Base-by-base conservation (phyloP, 2,797 vertebrate species). In the Aselliscus stoliczkanus region DNA sequence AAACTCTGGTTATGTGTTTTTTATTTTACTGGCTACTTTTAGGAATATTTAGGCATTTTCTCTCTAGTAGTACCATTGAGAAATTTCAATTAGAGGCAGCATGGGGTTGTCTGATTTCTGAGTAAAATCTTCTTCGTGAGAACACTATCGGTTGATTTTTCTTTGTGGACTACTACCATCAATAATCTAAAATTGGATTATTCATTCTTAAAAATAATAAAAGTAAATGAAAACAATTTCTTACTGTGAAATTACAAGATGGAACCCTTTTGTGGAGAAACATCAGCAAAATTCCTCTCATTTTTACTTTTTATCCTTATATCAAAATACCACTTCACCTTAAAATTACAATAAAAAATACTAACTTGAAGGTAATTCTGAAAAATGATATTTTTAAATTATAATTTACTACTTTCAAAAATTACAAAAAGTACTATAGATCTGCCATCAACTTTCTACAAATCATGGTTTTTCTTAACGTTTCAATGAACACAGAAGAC, bases 331-430 rank as follows among this genome's bases (percentile, higher is more conserved):
- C 5, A 17, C 11, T 70, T 90, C 50, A 75, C 39, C 79, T 94
- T 94, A 86, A 94, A 95, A 77, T 87, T 77, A 60, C 1, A 85
- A 92, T 29, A 27, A 80, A 83, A 17, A 15, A 79, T 80, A 67
- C 13, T 79, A 67, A 90, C 37, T n/a, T 87, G 31, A 85, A 81
- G 44, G 25, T 65, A 27, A 92, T 86, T 96, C 37, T 88, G 1
- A 94, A 92, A 18, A 93, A 67, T n/a, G n/a, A n/a, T 60, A 72
- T 65, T 81, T 90, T 65, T 13, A 76, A 90, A 93, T 76, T 54
- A 67, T 2, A 96, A 52, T 34, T 87, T 82, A 94, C 52, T 56
- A 79, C 29, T 39, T 90, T 79, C 25, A 84, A 86, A 94, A 94
- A 39, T 54, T 73, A 77, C 29, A 84, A 77, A 92, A 90, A 47